phyloP scores from a whole-genome alignment of 2,797 vertebrate genomes.

The Momotus momota region DNA sequence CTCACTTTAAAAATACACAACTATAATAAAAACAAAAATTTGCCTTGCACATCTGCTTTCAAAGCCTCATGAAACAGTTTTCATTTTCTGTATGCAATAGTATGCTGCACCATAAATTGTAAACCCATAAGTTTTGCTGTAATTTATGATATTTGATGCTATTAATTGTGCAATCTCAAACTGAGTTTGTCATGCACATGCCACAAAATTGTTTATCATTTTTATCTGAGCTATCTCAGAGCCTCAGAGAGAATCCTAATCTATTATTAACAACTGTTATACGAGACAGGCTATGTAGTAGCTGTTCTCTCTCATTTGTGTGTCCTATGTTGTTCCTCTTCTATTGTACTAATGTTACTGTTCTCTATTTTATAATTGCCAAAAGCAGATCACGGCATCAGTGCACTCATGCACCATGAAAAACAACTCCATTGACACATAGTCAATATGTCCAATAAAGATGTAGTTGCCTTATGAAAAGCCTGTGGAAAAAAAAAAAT shows the following conservation, averaged over 20 bases:
- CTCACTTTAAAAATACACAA: neutral
- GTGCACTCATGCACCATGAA: slow-evolving; percentile 50
- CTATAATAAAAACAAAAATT: neutral
- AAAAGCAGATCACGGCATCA: slow-evolving; percentile 41
- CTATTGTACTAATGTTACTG: neutral
- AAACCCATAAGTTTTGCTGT: neutral
- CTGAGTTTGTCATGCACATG: neutral
- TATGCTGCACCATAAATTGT: neutral
- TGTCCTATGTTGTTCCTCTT: neutral
- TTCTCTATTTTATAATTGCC: slow-evolving; percentile 30
- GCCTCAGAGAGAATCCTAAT: neutral
- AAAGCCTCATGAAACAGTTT: neutral
- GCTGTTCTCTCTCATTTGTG: neutral
- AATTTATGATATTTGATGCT: neutral
- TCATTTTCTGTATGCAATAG: neutral
- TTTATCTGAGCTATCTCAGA: slow-evolving; percentile 10
- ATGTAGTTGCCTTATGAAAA: slow-evolving; percentile 67
- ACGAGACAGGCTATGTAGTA: neutral
- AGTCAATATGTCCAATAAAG: slow-evolving; percentile 81
- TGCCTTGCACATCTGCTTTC: neutral
- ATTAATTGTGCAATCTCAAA: neutral
- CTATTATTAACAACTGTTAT: neutral
- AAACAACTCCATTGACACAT: slow-evolving; percentile 77
- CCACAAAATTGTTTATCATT: neutral
- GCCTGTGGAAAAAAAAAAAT: neutral